phyloP scores from a whole-genome alignment of 2,113 vertebrate species.

The Cololabis saira region DNA sequence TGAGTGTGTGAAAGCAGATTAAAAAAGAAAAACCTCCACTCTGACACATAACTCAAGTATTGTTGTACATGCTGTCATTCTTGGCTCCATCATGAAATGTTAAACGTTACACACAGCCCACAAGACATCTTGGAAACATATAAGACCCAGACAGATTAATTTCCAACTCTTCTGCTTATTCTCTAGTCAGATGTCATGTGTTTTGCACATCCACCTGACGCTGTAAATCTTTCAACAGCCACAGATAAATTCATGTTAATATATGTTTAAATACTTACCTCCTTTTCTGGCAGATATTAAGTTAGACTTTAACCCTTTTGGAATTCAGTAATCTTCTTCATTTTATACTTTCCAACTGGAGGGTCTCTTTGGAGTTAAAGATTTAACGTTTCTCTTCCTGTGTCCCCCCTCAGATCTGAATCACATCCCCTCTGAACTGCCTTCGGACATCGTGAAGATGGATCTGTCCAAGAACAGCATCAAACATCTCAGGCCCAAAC shows the following conservation, averaged over 20 bases:
- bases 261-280: background rate
- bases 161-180: conserved; percentile 26
- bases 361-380: background rate
- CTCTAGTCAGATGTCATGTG: conserved; percentile 6
- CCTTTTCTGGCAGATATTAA: background rate
- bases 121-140: conserved; percentile 66
- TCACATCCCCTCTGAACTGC: conserved; percentile 88
- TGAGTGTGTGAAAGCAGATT: conserved; percentile 1
- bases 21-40: background rate
- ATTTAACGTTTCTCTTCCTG: background rate
- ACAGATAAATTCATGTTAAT: background rate
- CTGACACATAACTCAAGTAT: conserved; percentile 30
- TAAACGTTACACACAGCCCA: conserved; percentile 45
- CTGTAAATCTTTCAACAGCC: conserved; percentile 12
- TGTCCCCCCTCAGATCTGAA: conserved; percentile 83
- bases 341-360: background rate
- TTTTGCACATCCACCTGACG: conserved; percentile 15
- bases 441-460: conserved; percentile 90
- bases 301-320: background rate
- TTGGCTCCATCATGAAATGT: conserved; percentile 53
- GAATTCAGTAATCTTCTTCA: background rate
- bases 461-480: conserved; percentile 93
- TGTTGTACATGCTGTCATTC: conserved; percentile 31
- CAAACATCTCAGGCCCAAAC: conserved; percentile 87
- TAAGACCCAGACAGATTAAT: conserved; percentile 26